Conservation (phyloP, 1,140 invertebrate species). For the Chironomus striatipennis region DNA sequence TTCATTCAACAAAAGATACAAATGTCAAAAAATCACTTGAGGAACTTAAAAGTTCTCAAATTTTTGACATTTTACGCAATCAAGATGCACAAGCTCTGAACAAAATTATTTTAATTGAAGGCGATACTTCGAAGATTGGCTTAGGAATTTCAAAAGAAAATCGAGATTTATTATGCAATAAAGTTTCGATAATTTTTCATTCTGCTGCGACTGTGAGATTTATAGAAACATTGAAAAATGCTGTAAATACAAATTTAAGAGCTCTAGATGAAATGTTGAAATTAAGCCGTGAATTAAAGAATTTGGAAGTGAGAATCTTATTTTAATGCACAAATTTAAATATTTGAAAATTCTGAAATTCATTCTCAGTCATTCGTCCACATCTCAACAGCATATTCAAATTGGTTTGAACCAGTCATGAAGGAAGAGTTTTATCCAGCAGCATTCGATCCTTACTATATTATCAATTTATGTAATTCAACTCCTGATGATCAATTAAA, state of each 20-base stretch:
- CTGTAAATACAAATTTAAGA: slow-evolving; percentile 59
- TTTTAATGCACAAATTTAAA: too few species aligned
- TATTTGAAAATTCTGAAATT: too few species aligned
- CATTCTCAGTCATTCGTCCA: slow-evolving; percentile 48
- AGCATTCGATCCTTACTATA: slow-evolving; percentile 49
- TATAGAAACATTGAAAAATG: slow-evolving; percentile 56
- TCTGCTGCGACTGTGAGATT: slow-evolving; percentile 61
- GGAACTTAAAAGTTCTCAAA: slow-evolving; percentile 40
- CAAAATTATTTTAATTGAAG: slow-evolving; percentile 52
- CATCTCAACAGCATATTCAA: slow-evolving; percentile 61
- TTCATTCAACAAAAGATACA: slow-evolving; percentile 68
- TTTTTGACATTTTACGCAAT: slow-evolving; percentile 48
- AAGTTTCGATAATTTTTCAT: slow-evolving; percentile 63
- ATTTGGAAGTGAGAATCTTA: slow-evolving; percentile 46
- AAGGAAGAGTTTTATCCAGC: slow-evolving; percentile 61
- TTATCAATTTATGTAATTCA: slow-evolving; percentile 47
- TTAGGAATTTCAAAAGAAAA: slow-evolving; percentile 42
- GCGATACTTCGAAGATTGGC: slow-evolving; percentile 50
- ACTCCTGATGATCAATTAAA: too few species aligned
- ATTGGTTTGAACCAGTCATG: slow-evolving; percentile 49
- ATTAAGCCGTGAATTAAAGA: slow-evolving; percentile 53
- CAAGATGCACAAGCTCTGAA: slow-evolving; percentile 53
- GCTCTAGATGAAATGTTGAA: slow-evolving; percentile 52
- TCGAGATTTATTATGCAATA: slow-evolving; percentile 40
- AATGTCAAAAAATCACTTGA: slow-evolving; percentile 56